Conservation (phyloP, 92 coral and sea anemone species). For the Siderastrea siderea region DNA sequence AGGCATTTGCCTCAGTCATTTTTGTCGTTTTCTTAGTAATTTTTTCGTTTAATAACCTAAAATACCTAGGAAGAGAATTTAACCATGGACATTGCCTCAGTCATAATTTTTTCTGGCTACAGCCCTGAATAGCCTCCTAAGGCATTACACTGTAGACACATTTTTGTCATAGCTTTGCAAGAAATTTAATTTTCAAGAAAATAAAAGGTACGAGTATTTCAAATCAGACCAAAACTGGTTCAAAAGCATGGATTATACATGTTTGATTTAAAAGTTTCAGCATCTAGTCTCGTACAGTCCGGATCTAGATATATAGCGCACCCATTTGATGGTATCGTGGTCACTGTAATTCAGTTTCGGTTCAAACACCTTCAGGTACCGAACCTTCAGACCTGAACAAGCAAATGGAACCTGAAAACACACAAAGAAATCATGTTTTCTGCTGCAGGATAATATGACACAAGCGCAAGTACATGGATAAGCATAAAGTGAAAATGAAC, state of each 20-base stretch:
- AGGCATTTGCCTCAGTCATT: too few relatives aligned
- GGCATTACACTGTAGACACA: too few relatives aligned
- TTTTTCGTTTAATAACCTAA: too few relatives aligned
- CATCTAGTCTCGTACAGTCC: slow-evolving; percentile 99
- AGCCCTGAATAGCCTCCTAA: too few relatives aligned
- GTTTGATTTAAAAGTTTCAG: slow-evolving; percentile 33
- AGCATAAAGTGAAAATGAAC: background rate
- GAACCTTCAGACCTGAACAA: slow-evolving; percentile 98
- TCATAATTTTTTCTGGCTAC: too few relatives aligned
- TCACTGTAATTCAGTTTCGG: slow-evolving; percentile 99
- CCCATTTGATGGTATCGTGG: slow-evolving; percentile 99
- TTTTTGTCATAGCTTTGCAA: too few relatives aligned
- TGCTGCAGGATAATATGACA: background rate
- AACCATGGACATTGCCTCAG: too few relatives aligned
- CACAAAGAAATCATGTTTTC: background rate
- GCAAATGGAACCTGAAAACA: slow-evolving; percentile 94
- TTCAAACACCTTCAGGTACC: slow-evolving; percentile 98
- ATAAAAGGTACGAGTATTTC: background rate
- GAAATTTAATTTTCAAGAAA: too few relatives aligned
- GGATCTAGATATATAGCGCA: slow-evolving; percentile 97
- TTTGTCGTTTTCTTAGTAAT: too few relatives aligned
- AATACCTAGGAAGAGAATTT: too few relatives aligned
- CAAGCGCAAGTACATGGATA: background rate
- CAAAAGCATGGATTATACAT: background rate
- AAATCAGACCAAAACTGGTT: background rate